Conservation (phyloP, 2,888 invertebrate genomes). For the Clitarchus hookeri region DNA sequence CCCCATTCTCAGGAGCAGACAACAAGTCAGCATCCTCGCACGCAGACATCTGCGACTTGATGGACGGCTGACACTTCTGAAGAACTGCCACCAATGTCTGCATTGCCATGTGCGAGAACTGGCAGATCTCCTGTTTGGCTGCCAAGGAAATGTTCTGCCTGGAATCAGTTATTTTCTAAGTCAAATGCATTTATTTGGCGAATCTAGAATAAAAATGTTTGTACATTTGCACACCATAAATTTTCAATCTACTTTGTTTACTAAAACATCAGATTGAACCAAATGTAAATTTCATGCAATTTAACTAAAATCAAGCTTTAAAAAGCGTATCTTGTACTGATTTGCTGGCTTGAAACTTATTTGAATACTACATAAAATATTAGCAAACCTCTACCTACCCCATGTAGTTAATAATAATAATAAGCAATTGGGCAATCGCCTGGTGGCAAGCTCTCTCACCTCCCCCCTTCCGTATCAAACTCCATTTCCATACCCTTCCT, state of each 20-base stretch:
- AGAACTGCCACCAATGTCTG: constrained; percentile 53
- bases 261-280: neutral
- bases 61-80: constrained; percentile 50
- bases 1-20: neutral
- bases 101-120: constrained; percentile 54
- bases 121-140: constrained; percentile 40
- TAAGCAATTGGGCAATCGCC: too few species aligned
- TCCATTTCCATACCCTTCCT: too few species aligned
- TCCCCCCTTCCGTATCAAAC: too few species aligned
- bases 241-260: too few species aligned
- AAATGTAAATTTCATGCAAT: neutral
- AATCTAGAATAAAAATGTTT: neutral
- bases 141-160: constrained; percentile 40
- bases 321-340: too few species aligned
- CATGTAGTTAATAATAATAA: too few species aligned
- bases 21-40: neutral
- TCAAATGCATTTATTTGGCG: neutral
- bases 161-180: constrained; percentile 5
- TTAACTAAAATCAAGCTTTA: too few species aligned
- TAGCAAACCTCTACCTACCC: too few species aligned
- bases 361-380: too few species aligned
- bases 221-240: too few species aligned
- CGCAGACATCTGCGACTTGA: neutral
- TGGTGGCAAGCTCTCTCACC: too few species aligned
- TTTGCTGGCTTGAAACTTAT: too few species aligned